Evolutionary conservation across 2,888 invertebrate genomes (phyloP).

Genomic region (Pachliopta kotzebuea): DNA sequence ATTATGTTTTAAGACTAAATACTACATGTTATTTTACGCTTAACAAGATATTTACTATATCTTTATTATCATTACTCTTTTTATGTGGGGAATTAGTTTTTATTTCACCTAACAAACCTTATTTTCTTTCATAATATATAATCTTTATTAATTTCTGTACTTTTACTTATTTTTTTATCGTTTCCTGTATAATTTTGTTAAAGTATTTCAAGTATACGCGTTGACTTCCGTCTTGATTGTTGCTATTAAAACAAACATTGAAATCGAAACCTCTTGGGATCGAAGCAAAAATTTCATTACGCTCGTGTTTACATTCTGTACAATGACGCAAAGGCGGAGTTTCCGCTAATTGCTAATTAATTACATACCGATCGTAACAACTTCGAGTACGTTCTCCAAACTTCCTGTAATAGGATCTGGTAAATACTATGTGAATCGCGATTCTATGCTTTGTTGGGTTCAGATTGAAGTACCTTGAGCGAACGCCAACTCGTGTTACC

Average conservation of each 20-base stretch:
- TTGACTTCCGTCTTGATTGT: too few species aligned
- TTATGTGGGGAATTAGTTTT: too few species aligned
- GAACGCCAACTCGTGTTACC: constrained; percentile 3
- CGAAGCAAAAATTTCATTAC: neutral
- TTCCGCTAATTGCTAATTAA: neutral
- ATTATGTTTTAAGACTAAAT: too few species aligned
- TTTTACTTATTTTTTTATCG: too few species aligned
- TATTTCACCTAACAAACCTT: too few species aligned
- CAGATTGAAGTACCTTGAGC: constrained; percentile 5
- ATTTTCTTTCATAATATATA: too few species aligned
- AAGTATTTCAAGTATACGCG: too few species aligned
- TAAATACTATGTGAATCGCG: constrained; percentile 7
- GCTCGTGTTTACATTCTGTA: neutral
- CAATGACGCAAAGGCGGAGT: neutral
- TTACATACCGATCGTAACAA: neutral
- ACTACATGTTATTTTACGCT: too few species aligned
- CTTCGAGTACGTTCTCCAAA: neutral
- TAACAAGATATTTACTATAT: too few species aligned
- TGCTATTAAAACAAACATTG: neutral
- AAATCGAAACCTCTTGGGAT: neutral
- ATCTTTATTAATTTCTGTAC: too few species aligned
- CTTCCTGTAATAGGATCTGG: constrained; percentile 8
- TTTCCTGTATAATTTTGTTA: too few species aligned
- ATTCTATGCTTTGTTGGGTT: constrained; percentile 4
- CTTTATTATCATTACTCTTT: too few species aligned